Conservation (phyloP, 1,140 invertebrate species). For the Archegozetes longisetosus region DNA sequence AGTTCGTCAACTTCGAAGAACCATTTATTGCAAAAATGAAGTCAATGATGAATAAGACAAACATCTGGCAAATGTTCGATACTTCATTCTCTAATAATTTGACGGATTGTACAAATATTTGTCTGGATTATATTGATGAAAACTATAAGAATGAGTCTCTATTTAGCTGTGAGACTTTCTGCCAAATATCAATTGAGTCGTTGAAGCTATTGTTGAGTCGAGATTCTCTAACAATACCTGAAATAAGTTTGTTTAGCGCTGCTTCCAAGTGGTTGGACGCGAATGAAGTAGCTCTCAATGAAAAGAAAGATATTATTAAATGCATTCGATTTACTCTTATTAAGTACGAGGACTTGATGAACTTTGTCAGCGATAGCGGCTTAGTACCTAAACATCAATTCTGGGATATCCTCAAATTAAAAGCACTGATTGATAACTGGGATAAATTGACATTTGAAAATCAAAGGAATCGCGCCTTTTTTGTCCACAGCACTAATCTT, state of each 20-base stretch:
- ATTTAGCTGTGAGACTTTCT: background rate
- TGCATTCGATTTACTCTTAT: constrained; percentile 1
- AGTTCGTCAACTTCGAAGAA: constrained; percentile 5
- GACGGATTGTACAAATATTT: background rate
- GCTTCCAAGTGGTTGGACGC: background rate
- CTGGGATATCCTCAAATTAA: background rate
- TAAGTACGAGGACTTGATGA: constrained; percentile 1
- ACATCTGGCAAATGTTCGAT: constrained; percentile 5
- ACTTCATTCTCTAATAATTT: background rate
- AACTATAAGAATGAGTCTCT: background rate
- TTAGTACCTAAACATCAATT: background rate
- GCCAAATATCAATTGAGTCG: background rate
- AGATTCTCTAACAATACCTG: background rate
- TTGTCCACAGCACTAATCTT: background rate
- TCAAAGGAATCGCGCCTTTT: background rate
- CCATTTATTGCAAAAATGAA: background rate
- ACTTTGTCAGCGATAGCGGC: background rate
- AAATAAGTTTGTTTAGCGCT: background rate
- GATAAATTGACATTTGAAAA: background rate
- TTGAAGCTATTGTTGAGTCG: constrained; percentile 1
- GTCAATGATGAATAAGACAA: background rate
- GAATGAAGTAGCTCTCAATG: background rate
- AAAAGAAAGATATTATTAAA: background rate
- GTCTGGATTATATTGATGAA: constrained; percentile 2
- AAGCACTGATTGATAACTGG: background rate